phyloP scores from a whole-genome alignment of 53 echinoderm and acorn worm genomes.

The Stichopus horrens region DNA sequence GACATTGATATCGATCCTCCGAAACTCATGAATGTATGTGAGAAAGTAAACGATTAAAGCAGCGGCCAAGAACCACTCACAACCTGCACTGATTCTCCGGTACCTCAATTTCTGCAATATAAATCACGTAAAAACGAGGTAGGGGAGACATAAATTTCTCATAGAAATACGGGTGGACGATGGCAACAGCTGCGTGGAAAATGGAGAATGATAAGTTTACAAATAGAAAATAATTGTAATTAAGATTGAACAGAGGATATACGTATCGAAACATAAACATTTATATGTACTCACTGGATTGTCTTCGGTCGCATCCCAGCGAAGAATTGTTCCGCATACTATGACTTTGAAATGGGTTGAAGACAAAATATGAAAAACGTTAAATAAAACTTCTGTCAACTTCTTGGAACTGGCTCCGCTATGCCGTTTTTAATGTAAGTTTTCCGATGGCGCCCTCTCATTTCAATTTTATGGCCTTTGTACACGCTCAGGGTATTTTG shows the following conservation, averaged over 20 bases:
- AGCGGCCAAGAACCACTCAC: slow-evolving; percentile 36
- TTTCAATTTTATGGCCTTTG: no score
- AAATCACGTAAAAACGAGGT: slow-evolving; percentile 1
- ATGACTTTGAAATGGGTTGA: background rate
- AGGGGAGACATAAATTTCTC: background rate
- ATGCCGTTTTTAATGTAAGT: no score
- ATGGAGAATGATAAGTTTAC: no score
- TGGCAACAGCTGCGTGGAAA: no score
- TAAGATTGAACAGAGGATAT: no score
- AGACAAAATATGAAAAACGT: background rate
- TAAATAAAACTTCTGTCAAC: no score
- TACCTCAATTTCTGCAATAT: slow-evolving; percentile 16
- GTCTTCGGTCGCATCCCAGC: slow-evolving; percentile 27
- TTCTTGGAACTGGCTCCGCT: no score
- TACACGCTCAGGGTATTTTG: no score
- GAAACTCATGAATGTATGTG: slow-evolving; percentile 34
- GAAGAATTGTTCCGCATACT: slow-evolving; percentile 11
- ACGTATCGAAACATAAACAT: no score
- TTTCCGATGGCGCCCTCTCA: no score
- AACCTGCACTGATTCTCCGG: slow-evolving; percentile 33
- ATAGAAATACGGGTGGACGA: background rate
- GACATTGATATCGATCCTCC: background rate
- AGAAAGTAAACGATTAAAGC: slow-evolving; percentile 2
- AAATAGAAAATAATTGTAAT: no score
- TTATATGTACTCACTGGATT: slow-evolving; percentile 14